These are phyloP conservation scores for Perca schrenkii DNA, from an alignment of 2,113 vertebrate genomes.

Conservation along the genomic window DNA sequence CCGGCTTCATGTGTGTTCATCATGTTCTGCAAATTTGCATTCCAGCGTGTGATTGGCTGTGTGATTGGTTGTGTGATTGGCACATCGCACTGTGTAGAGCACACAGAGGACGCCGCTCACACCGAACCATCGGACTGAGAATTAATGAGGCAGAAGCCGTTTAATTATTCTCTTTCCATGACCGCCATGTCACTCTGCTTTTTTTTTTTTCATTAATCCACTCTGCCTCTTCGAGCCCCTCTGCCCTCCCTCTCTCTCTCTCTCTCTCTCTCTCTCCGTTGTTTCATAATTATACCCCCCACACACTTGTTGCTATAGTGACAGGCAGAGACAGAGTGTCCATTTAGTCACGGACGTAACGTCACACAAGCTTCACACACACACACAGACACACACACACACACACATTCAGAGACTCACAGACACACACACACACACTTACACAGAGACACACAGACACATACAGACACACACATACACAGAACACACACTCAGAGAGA, in stretches of 20 bases:
- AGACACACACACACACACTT: too few relatives aligned
- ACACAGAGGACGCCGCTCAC: conserved; percentile 8
- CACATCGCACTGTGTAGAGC: neutral
- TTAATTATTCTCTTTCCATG: conserved; percentile 8
- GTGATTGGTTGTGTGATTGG: conserved; percentile 23
- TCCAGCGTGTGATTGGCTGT: neutral
- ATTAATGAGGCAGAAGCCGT: conserved; percentile 29
- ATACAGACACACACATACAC: too few relatives aligned
- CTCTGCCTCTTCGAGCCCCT: neutral
- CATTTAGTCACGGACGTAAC: conserved; percentile 20
- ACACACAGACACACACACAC: neutral
- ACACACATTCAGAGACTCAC: too few relatives aligned
- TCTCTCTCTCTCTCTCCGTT: neutral
- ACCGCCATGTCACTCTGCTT: neutral
- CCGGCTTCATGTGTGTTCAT: neutral
- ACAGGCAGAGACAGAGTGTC: conserved; percentile 31
- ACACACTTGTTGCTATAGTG: conserved; percentile 63
- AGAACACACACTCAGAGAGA: too few relatives aligned
- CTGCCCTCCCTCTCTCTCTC: neutral
- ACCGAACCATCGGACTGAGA: neutral
- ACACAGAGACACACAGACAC: too few relatives aligned
- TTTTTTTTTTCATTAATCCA: conserved; percentile 24
- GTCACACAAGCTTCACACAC: neutral
- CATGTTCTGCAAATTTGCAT: neutral
- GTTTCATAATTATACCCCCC: conserved; percentile 42